These are phyloP conservation scores for Wasmannia auropunctata DNA, from an alignment of 1,140 invertebrate species.

Conservation along the genomic window DNA sequence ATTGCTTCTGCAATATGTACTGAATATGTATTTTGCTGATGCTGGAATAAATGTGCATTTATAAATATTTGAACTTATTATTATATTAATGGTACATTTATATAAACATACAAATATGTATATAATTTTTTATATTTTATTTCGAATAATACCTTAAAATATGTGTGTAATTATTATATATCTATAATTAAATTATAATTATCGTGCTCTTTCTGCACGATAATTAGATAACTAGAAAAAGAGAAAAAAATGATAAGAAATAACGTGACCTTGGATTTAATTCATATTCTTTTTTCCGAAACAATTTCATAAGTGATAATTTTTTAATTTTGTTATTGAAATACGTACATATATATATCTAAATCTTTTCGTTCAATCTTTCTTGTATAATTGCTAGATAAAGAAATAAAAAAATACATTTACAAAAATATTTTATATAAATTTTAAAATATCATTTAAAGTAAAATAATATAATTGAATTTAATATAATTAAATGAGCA, in stretches of 20 bases:
- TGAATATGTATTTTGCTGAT: constrained; percentile 35
- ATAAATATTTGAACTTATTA: constrained; percentile 30
- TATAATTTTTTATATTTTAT: background rate
- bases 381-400: background rate
- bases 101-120: background rate
- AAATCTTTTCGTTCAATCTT: background rate
- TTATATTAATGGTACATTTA: background rate
- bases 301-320: background rate
- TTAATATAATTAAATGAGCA: background rate
- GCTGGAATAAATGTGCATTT: constrained; percentile 48
- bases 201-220: background rate
- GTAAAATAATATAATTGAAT: background rate
- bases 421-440: background rate
- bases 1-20: constrained; percentile 20
- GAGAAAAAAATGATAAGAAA: background rate
- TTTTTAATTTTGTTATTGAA: background rate
- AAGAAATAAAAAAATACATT: background rate
- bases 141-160: background rate
- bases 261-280: background rate
- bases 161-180: background rate
- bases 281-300: background rate
- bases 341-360: background rate
- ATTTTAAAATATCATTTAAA: background rate
- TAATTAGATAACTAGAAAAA: background rate
- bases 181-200: background rate